Base-by-base conservation (phyloP, 2,797 vertebrate genomes). In the Enteromius afrohamiltoni region DNA sequence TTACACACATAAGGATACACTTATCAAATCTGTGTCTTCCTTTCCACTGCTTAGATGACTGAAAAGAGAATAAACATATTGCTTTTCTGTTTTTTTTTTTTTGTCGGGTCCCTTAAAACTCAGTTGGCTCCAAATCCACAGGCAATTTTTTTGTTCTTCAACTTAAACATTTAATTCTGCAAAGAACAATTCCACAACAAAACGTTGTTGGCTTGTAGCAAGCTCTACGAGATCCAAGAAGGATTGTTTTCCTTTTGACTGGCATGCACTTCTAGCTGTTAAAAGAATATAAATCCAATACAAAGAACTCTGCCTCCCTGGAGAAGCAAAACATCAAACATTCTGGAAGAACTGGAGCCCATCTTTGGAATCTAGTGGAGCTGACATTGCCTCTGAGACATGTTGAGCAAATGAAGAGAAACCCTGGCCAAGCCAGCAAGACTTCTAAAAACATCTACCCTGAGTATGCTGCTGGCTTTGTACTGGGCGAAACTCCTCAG, bases 371-470 rank as follows among this genome's bases (percentile, higher is more conserved):
- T 31, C 13, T 80, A 83, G 89, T 85, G 85, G 87, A 90, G 88
- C 40, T 89, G 87, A 91, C 89, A 89, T 91, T 86, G 88, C 90
- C 85, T 89, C 91, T 85, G 86, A 90, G 81, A 49, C 81, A 80
- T 77, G 85, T 55, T 47, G 65, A 89, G 62, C 45, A 71, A 77
- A 79, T 89, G 70, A 90, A 90, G 85, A 80, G 85, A 65, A 85
- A 87, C 79, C 84, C 86, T 87, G 88, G 90, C 89, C 91, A 85
- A 89, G 80, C 77, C 65, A 86, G 76, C 62, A 73, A 82, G 73
- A 80, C 26, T 40, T 83, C 89, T 86, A 87, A 91, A 90, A 88
- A 84, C 64, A 80, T 88, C 79, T 90, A 88, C 83, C 82, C 45
- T 80, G 88, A 83, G 86, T 83, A 86, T 76, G 88, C 58, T 42